Conservation (phyloP, 2,888 invertebrate genomes). For the Linnaemya vulpina region DNA sequence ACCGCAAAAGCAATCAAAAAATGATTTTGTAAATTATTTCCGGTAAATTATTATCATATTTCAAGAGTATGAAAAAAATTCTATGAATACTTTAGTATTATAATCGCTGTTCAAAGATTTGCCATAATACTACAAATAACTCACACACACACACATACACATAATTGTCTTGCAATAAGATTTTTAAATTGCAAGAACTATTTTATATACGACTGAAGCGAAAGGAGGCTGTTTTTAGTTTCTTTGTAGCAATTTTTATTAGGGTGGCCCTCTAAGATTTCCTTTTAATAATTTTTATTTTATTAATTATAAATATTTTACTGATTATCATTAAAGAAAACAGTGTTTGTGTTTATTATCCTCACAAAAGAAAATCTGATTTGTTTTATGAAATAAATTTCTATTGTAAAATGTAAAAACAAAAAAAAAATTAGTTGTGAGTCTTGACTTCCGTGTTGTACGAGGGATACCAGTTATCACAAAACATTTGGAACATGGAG, state of each 20-base stretch:
- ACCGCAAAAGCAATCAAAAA: constrained; percentile 52
- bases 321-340: too few species aligned
- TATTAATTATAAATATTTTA: too few species aligned
- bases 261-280: too few species aligned
- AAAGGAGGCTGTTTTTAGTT: too few species aligned
- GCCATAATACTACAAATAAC: not conserved
- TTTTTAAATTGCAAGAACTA: not conserved
- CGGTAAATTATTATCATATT: constrained; percentile 37
- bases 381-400: too few species aligned
- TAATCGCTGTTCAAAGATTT: not conserved
- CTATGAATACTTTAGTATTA: not conserved
- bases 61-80: not conserved
- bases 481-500: constrained; percentile 10
- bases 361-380: too few species aligned
- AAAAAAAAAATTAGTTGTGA: too few species aligned
- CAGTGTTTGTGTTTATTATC: too few species aligned
- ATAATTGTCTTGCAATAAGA: not conserved
- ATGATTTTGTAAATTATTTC: constrained; percentile 32
- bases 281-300: too few species aligned
- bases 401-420: too few species aligned
- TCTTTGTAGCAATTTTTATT: too few species aligned
- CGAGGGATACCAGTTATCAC: not conserved
- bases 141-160: too few species aligned
- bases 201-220: not conserved
- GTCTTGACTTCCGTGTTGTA: not conserved